These are phyloP conservation scores for Philotrypesis tridentata DNA, from an alignment of 1,140 invertebrate genomes.

Conservation along the genomic window DNA sequence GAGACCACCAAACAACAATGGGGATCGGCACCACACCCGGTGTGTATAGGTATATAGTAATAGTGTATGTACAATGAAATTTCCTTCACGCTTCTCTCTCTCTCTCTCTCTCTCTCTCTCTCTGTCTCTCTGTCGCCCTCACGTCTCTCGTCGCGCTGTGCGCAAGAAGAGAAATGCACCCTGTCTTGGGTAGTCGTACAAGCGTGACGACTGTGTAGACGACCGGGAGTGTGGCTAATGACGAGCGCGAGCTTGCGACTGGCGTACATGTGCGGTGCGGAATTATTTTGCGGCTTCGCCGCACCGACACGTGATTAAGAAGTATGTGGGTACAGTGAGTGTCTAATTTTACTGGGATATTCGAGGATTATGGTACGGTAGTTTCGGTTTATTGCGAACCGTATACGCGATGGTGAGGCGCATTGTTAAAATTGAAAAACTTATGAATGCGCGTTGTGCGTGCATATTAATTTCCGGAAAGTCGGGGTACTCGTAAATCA, in stretches of 20 bases:
- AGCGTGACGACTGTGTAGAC: constrained; percentile 25
- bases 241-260: neutral
- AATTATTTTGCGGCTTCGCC: constrained; percentile 19
- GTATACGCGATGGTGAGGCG: too few relatives aligned
- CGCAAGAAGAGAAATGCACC: neutral
- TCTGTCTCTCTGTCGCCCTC: neutral
- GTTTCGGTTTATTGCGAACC: too few relatives aligned
- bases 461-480: too few relatives aligned
- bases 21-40: neutral
- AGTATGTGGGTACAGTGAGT: neutral
- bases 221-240: neutral
- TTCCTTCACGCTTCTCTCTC: constrained; percentile 32
- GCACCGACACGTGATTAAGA: neutral
- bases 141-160: neutral
- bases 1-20: constrained; percentile 25
- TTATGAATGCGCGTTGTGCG: too few relatives aligned
- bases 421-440: too few relatives aligned
- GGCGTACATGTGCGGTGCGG: neutral
- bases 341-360: too few relatives aligned
- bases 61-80: constrained; percentile 30
- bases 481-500: too few relatives aligned
- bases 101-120: neutral
- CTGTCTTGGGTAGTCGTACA: neutral
- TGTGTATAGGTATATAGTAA: too few relatives aligned
- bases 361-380: too few relatives aligned